Base-by-base conservation (phyloP, 1,140 invertebrate species). In the Asobara japonica region DNA sequence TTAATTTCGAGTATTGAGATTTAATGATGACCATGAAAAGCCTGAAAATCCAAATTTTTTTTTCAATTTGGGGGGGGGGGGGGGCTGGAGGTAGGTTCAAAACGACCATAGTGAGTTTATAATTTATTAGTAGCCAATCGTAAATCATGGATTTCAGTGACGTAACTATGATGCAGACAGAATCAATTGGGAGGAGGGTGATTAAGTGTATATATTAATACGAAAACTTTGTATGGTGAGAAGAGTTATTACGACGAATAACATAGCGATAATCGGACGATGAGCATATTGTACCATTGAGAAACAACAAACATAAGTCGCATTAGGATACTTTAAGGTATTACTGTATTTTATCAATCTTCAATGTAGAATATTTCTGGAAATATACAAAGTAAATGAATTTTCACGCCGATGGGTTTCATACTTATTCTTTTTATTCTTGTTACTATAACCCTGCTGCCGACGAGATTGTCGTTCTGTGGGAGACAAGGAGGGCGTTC, bases 331-430 rank as follows among this genome's bases (percentile, higher is more conserved):
- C 22, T 56, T 25, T 20, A 56, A 56, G 22, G 51, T 56, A 56
- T 56, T 30, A 62, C 29, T 62, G 60, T 62, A 62, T 62, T 62
- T 62, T 62, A 62, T 62, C 60, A 62, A 62, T 20, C 29, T 62
- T 29, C 27, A 62, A 16, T 62, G 60, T 62, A 62, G 60, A 30
- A 62, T 62, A 62, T 62, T 62, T 62, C 60, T 62, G 29, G 60
- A 62, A 31, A 33, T 62, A 31, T 62, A 62, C 5, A 62, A 62
- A 62, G 27, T 29, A 62, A 62, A 62, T 62, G n/a, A 62, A 62
- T 62, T 62, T 62, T 62, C 60, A 62, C 60, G 25, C n/a, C n/a
- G 51, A 56, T 1, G 22, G 22, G 51, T 56, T 56, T 22, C 4
- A 31, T 16, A 31, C n/a, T 62, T 11, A 61, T 29, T 33, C 31